Conservation (phyloP, 2,888 invertebrate species). For the Troides helena region DNA sequence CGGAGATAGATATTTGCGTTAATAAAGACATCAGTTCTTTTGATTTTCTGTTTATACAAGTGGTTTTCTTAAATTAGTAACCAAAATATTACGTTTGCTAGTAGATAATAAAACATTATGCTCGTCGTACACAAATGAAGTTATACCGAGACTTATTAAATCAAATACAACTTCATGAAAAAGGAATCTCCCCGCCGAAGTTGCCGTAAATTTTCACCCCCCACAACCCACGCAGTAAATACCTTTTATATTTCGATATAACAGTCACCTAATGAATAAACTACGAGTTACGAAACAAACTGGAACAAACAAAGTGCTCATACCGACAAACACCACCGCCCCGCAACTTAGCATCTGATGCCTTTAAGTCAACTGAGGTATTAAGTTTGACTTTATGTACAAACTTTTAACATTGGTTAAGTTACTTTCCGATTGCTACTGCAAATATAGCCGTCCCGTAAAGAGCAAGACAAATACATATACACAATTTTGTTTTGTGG, state of each 20-base stretch:
- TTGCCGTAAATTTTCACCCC: conserved; percentile 6
- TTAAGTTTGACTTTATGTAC: conserved; percentile 18
- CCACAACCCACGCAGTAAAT: neutral
- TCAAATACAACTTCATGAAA: no score
- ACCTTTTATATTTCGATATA: conserved; percentile 10
- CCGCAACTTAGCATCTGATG: conserved; percentile 22
- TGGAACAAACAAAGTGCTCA: conserved; percentile 25
- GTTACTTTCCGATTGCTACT: neutral
- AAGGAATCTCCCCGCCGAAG: no score
- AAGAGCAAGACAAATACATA: neutral
- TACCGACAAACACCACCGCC: conserved; percentile 4
- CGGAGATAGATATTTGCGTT: neutral
- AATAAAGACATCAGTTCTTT: no score
- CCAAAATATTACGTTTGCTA: no score
- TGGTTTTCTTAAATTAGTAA: no score
- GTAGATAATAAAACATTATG: no score
- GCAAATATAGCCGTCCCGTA: neutral
- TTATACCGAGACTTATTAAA: no score
- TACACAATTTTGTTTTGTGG: no score
- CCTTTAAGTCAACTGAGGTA: conserved; percentile 23
- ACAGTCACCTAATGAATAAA: conserved; percentile 25
- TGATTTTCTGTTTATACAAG: no score
- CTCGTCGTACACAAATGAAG: no score
- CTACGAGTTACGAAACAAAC: conserved; percentile 23
- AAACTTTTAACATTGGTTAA: conserved; percentile 15